Conservation (phyloP, 1,140 invertebrate genomes). For the Drosophila lacteicornis region DNA sequence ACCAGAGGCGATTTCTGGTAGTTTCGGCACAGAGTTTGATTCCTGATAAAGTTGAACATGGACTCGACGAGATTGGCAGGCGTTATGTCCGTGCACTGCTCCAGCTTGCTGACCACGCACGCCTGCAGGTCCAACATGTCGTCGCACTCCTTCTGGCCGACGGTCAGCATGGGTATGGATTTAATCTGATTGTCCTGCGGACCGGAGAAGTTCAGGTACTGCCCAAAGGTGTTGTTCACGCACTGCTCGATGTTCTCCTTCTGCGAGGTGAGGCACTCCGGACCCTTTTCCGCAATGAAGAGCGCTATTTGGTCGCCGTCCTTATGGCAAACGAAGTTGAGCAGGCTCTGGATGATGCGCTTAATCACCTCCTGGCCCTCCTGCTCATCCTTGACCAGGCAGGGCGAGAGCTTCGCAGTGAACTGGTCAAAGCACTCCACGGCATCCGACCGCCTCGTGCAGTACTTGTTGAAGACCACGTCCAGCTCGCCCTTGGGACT, state of each 20-base stretch:
- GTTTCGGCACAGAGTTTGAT: constrained; percentile 79
- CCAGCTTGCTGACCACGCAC: constrained; percentile 89
- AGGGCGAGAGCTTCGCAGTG: constrained; percentile 86
- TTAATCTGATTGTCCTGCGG: constrained; percentile 69
- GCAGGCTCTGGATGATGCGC: constrained; percentile 89
- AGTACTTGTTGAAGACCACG: constrained; percentile 87
- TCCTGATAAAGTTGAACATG: constrained; percentile 88
- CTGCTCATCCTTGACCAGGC: constrained; percentile 87
- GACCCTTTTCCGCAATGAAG: constrained; percentile 91
- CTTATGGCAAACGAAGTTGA: constrained; percentile 91
- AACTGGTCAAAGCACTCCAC: constrained; percentile 88
- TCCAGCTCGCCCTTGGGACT: constrained; percentile 87
- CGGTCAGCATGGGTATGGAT: constrained; percentile 71
- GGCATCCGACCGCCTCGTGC: constrained; percentile 87
- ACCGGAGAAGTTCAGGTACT: constrained; percentile 82
- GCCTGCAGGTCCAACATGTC: constrained; percentile 87
- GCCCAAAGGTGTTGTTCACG: constrained; percentile 87
- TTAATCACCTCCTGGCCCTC: constrained; percentile 85
- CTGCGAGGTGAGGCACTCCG: constrained; percentile 89
- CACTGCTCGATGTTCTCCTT: constrained; percentile 88
- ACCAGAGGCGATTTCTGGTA: constrained; percentile 52
- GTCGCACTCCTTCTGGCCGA: constrained; percentile 71
- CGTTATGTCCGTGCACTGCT: constrained; percentile 89
- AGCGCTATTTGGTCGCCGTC: constrained; percentile 93
- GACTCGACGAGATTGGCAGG: constrained; percentile 92